Base-by-base conservation (phyloP, 1,140 invertebrate species). In the Sogatella furcifera region DNA sequence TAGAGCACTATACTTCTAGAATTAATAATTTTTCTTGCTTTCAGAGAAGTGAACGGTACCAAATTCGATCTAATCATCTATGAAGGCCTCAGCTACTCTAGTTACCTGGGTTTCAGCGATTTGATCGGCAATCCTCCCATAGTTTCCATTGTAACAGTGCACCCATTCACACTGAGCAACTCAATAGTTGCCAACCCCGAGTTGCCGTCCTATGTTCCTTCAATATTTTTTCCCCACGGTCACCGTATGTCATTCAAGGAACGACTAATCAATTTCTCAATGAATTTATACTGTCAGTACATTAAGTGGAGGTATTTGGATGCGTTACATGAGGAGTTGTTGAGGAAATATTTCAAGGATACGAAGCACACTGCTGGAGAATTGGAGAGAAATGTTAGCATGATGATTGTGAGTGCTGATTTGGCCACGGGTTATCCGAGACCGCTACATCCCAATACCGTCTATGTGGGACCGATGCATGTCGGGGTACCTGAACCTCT, bases 391-490 rank as follows among this genome's bases (percentile, higher is more conserved):
- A 67, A 69, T 31, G 58, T 54, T n/a, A 61, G 55, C 13, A 11
- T 69, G 10, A 24, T 68, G 17, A 55, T 69, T 8, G 56, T 57
- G 14, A 69, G 66, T 38, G 53, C 54, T 22, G 64, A 67, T 46
- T 65, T 62, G 19, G 52, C 49, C 34, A 53, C 67, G 1, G 55
- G 52, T 49, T 41, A 57, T 42, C 60, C 64, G 15, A 59, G 58
- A 24, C 63, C 66, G 28, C 44, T 60, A 9, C 42, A 67, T 14
- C 67, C 69, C 3, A 54, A 63, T 44, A 63, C 72, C 22, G 66
- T 70, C 46, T 70, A 74, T 58, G 72, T 76, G n/a, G 74, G 74
- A 24, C 71, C 69, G 13, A 61, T 76, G 24, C 73, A 74, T 57
- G 11, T 57, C 5, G n/a, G 34, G 5, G 14, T 2, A 9, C 19